phyloP scores from a whole-genome alignment of 1,140 invertebrate species.

The Brachionus plicatilis region DNA sequence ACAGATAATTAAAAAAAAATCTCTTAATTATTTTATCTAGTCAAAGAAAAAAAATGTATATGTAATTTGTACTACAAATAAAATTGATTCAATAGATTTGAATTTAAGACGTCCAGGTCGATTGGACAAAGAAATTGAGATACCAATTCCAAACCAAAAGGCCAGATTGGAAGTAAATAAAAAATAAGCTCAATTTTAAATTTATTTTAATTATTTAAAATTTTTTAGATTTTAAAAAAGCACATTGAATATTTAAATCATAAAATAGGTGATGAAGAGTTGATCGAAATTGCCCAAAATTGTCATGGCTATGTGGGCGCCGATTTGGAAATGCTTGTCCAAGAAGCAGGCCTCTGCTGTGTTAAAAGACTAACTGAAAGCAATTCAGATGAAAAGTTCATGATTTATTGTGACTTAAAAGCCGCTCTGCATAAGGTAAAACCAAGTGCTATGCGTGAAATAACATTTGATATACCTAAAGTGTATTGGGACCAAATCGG shows the following conservation, averaged over 20 bases:
- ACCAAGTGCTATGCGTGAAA: conserved; percentile 83
- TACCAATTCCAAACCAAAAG: conserved; percentile 74
- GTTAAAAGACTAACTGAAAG: conserved; percentile 48
- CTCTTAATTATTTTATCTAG: conserved; percentile 59
- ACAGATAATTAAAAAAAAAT: conserved; percentile 46
- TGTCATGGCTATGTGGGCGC: conserved; percentile 83
- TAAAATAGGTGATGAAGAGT: conserved; percentile 59
- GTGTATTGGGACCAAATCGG: conserved; percentile 81
- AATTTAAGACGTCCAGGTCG: conserved; percentile 81
- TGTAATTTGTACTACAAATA: conserved; percentile 88
- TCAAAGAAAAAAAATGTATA: conserved; percentile 52
- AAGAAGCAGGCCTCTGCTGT: conserved; percentile 55
- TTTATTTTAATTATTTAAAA: background rate
- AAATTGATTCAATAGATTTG: conserved; percentile 84
- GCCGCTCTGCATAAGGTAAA: conserved; percentile 66
- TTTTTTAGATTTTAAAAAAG: conserved; percentile 47
- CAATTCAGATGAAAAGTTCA: conserved; percentile 39
- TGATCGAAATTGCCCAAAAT: conserved; percentile 63
- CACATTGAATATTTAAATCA: conserved; percentile 51
- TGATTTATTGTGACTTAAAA: conserved; percentile 55
- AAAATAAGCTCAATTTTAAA: background rate
- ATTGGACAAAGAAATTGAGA: conserved; percentile 83
- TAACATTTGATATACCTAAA: conserved; percentile 67
- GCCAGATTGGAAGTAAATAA: conserved; percentile 55
- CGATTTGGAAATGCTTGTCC: conserved; percentile 71